phyloP scores from a whole-genome alignment of 53 echinoderm and acorn worm species.

The Holothuria leucospilota region DNA sequence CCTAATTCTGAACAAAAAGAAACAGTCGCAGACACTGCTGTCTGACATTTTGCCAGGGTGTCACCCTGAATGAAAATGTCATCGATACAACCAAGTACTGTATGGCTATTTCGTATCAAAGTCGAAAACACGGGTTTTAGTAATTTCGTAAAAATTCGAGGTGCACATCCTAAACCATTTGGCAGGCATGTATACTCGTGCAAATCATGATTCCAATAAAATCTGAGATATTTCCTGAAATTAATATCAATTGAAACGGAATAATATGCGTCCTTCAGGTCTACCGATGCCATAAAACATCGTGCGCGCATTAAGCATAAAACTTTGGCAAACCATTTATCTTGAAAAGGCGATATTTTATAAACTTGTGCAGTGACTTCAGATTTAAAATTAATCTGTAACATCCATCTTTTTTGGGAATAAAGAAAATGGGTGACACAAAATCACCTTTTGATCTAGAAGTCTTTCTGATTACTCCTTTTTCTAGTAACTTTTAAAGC shows the following conservation, averaged over 20 bases:
- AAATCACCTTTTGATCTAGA: constrained; percentile 26
- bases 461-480: constrained; percentile 26
- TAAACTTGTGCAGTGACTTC: not conserved
- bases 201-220: no score
- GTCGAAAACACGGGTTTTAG: constrained; percentile 2
- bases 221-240: constrained; percentile 35
- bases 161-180: no score
- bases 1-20: constrained; percentile 4
- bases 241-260: constrained; percentile 26
- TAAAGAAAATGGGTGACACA: constrained; percentile 28
- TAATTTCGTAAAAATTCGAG: no score
- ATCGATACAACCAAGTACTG: constrained; percentile 59
- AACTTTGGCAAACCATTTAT: constrained; percentile 26
- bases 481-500: constrained; percentile 20
- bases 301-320: constrained; percentile 3
- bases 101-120: constrained; percentile 44
- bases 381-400: constrained; percentile 31
- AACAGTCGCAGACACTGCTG: constrained; percentile 34
- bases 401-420: constrained; percentile 23
- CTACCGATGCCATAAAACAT: no score
- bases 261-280: constrained; percentile 3
- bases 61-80: constrained; percentile 46
- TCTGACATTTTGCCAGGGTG: constrained; percentile 26
- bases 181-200: no score
- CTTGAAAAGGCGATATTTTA: not conserved